Percentiles rank a stretch among this genome's conserved stretches.
phyloP scores from a whole-genome alignment of 2,888 invertebrate species.

The Stenoptilia bipunctidactyla region DNA sequence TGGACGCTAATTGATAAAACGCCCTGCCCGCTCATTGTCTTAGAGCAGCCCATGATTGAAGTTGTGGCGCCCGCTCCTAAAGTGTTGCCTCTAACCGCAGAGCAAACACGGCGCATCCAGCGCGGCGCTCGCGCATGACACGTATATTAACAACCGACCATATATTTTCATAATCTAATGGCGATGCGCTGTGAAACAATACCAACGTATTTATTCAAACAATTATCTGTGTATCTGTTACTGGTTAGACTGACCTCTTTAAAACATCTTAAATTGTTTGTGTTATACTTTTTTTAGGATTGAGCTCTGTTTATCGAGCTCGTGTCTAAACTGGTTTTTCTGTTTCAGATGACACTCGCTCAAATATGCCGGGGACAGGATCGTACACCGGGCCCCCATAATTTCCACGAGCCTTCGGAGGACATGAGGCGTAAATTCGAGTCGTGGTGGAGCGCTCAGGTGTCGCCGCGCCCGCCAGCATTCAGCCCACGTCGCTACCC shows the following conservation, averaged over 20 bases:
- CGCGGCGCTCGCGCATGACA: slow-evolving; percentile 59
- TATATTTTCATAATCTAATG: slow-evolving; percentile 72
- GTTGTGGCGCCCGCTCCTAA: slow-evolving; percentile 34
- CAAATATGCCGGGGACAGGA: slow-evolving; percentile 86
- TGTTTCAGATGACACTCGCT: slow-evolving; percentile 80
- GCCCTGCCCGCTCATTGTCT: slow-evolving; percentile 68
- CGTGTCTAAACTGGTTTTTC: slow-evolving; percentile 17
- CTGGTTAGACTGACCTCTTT: slow-evolving; percentile 67
- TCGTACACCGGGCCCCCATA: slow-evolving; percentile 74
- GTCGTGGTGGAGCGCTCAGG: slow-evolving; percentile 88
- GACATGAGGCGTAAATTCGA: slow-evolving; percentile 91
- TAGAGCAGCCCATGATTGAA: slow-evolving; percentile 69
- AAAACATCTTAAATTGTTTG: slow-evolving; percentile 63
- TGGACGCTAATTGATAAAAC: slow-evolving; percentile 64
- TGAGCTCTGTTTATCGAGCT: slow-evolving; percentile 20
- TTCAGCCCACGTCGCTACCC: slow-evolving; percentile 63
- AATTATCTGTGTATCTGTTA: slow-evolving; percentile 61
- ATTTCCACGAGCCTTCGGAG: slow-evolving; percentile 80
- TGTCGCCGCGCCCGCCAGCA: slow-evolving; percentile 72
- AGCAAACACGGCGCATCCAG: slow-evolving; percentile 42
- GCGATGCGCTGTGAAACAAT: slow-evolving; percentile 71
- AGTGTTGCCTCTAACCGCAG: slow-evolving; percentile 44
- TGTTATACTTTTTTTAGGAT: slow-evolving; percentile 37
- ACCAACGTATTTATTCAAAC: slow-evolving; percentile 52
- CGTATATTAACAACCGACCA: slow-evolving; percentile 67